Evolutionary conservation across 2,797 vertebrate species (phyloP).

Genomic region (Anabacerthia variegaticeps): DNA sequence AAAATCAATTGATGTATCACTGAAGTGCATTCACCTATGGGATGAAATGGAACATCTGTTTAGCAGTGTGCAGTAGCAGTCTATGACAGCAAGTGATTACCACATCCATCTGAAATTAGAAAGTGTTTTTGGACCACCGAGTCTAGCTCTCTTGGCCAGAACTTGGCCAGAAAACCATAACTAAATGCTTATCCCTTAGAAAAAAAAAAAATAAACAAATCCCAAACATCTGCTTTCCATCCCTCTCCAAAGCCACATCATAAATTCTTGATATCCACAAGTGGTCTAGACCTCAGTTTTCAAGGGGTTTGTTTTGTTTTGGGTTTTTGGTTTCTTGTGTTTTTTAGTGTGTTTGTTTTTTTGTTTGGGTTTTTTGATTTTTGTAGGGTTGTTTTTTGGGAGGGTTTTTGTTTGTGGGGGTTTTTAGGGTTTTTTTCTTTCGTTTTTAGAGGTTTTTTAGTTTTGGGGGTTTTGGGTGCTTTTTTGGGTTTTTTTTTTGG

Average conservation of each 20-base stretch:
- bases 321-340: no score
- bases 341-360: not conserved
- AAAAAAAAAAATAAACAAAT: not conserved
- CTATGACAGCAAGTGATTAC: not conserved
- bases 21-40: not conserved
- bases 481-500: not conserved
- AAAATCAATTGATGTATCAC: not conserved
- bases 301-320: not conserved
- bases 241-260: not conserved
- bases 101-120: slow-evolving; percentile 20
- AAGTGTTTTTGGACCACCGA: not conserved
- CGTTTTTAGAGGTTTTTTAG: not conserved
- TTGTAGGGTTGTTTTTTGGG: not conserved
- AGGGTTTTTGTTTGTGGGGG: not conserved
- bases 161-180: not conserved
- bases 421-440: not conserved
- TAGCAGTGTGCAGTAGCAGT: not conserved
- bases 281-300: not conserved
- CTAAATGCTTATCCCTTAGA: not conserved
- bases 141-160: not conserved
- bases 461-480: not conserved
- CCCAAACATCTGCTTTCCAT: not conserved
- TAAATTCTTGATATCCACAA: not conserved
- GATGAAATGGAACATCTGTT: not conserved
- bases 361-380: not conserved